Conservation (phyloP, 2,888 invertebrate species). For the Syritta pipiens region DNA sequence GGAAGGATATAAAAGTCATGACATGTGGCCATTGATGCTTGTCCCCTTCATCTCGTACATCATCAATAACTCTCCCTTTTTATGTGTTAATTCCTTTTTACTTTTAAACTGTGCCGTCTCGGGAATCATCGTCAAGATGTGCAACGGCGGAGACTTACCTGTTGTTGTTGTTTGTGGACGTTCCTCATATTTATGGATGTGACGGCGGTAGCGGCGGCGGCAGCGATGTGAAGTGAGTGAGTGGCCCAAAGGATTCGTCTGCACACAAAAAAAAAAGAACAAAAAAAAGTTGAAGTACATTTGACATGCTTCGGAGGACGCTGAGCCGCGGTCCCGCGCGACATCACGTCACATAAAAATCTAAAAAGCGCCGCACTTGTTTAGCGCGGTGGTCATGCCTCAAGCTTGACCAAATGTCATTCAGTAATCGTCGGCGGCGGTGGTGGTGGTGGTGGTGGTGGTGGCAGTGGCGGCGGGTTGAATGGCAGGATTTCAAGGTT, state of each 20-base stretch:
- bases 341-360: slow-evolving; percentile 63
- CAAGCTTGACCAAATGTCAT: slow-evolving; percentile 65
- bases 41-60: slow-evolving; percentile 42
- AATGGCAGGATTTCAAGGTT: slow-evolving; percentile 68
- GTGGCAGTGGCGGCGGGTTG: slow-evolving; percentile 32
- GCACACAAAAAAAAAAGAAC: too few species aligned
- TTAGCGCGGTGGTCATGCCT: slow-evolving; percentile 57
- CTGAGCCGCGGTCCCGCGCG: too few species aligned
- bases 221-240: too few species aligned
- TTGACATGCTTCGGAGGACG: slow-evolving; percentile 51
- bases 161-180: neutral
- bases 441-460: neutral
- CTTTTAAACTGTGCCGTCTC: slow-evolving; percentile 27
- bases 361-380: slow-evolving; percentile 64
- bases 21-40: slow-evolving; percentile 39
- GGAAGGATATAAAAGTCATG: slow-evolving; percentile 31
- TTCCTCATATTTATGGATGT: slow-evolving; percentile 41
- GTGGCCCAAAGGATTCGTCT: too few species aligned
- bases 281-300: slow-evolving; percentile 45
- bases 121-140: slow-evolving; percentile 23
- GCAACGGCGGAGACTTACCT: neutral
- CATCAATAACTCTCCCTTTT: slow-evolving; percentile 53
- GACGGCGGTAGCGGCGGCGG: too few species aligned
- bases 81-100: slow-evolving; percentile 35
- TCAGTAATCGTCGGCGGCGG: slow-evolving; percentile 48